These are phyloP conservation scores for Pangasianodon hypophthalmus DNA, from an alignment of 2,113 vertebrate genomes.

Conservation along the genomic window DNA sequence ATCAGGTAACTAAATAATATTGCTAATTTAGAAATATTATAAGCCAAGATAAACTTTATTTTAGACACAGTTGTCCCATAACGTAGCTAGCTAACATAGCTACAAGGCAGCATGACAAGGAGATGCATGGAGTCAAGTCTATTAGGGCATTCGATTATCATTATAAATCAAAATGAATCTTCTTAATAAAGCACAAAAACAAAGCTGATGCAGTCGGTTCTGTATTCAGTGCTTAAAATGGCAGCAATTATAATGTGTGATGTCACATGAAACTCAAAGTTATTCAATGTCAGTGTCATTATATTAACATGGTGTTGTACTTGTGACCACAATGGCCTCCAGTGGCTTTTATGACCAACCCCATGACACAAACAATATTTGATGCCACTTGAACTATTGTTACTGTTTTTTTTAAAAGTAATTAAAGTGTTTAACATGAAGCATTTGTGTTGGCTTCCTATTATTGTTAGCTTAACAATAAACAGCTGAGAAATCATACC, in stretches of 20 bases:
- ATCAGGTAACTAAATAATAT: background rate
- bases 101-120: background rate
- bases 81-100: background rate
- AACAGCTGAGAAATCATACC: background rate
- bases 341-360: too few species aligned
- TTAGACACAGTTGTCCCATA: background rate
- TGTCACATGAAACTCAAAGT: background rate
- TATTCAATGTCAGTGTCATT: background rate
- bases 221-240: background rate
- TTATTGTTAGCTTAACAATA: background rate
- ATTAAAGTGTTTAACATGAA: background rate
- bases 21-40: background rate
- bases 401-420: background rate
- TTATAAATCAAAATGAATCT: background rate
- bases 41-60: background rate
- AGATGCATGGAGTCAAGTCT: background rate
- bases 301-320: background rate
- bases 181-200: background rate
- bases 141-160: background rate
- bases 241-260: background rate
- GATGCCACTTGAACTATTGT: background rate
- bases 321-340: background rate
- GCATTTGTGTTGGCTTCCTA: background rate
- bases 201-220: background rate
- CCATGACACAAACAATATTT: background rate